phyloP scores from a whole-genome alignment of 2,888 invertebrate genomes.

The Coelogynopora nodosa region DNA sequence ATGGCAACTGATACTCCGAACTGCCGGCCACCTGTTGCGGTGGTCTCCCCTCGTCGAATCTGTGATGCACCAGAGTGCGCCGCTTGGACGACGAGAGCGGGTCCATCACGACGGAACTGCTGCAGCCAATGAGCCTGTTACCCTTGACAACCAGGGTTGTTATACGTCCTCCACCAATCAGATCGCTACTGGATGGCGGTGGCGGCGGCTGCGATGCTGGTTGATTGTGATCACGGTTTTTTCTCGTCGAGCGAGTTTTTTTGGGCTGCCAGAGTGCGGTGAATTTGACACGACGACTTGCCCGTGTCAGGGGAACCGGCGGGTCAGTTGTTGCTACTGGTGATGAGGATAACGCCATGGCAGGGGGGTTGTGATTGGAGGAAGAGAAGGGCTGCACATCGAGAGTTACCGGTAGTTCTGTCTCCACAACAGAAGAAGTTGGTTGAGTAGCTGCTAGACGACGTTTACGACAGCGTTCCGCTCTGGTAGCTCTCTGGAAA shows the following conservation, averaged over 20 bases:
- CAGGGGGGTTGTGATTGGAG: too few species aligned
- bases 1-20: not conserved
- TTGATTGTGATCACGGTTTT: not conserved
- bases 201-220: not conserved
- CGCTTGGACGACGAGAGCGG: not conserved
- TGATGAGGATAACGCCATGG: too few species aligned
- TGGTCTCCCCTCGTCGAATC: not conserved
- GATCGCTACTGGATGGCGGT: not conserved
- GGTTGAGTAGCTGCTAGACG: too few species aligned
- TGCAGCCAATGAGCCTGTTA: not conserved
- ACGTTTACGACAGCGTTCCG: too few species aligned
- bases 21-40: not conserved
- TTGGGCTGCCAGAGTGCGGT: constrained; percentile 34
- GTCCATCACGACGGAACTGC: not conserved
- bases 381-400: too few species aligned
- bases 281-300: not conserved
- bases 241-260: not conserved
- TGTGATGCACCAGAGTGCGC: not conserved
- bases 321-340: not conserved
- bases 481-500: too few species aligned
- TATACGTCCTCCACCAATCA: not conserved
- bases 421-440: too few species aligned
- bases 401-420: too few species aligned
- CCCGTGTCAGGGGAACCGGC: not conserved
- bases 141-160: not conserved